phyloP scores from a whole-genome alignment of 23 tunicate species.

The Ciona savignyi region DNA sequence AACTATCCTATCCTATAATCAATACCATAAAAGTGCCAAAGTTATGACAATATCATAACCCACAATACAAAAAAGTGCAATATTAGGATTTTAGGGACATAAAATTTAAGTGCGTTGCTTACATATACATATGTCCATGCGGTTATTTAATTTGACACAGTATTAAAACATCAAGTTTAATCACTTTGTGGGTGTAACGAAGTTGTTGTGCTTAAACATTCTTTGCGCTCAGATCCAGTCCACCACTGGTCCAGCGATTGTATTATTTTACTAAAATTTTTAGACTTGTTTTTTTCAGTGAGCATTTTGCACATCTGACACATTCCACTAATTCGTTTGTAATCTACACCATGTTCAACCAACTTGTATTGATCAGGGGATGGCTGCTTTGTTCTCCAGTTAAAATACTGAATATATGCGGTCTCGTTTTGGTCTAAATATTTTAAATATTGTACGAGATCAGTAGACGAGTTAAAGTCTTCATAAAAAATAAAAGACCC shows the following conservation, averaged over 20 bases:
- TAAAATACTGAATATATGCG: neutral
- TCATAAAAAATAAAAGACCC: conserved; percentile 9
- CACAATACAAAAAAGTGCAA: too few species aligned
- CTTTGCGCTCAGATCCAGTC: neutral
- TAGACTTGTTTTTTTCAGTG: neutral
- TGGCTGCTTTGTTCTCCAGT: conserved; percentile 2
- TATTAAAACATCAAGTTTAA: too few species aligned
- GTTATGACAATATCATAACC: too few species aligned
- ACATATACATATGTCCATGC: too few species aligned
- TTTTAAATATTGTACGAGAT: neutral
- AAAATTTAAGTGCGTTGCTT: too few species aligned
- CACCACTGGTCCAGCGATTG: neutral
- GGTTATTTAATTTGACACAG: too few species aligned
- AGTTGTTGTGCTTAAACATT: neutral
- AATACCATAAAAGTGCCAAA: too few species aligned
- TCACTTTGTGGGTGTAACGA: conserved; percentile 1
- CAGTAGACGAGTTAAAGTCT: neutral
- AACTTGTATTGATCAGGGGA: neutral
- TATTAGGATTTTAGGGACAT: too few species aligned
- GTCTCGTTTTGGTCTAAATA: conserved; percentile 1
- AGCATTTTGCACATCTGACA: conserved; percentile 5
- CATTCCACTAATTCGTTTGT: neutral
- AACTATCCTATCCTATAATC: too few species aligned
- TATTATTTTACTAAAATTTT: conserved; percentile 3
- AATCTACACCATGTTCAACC: neutral